Conservation (phyloP, 2,797 vertebrate genomes). For the Neostethus bicornis region DNA sequence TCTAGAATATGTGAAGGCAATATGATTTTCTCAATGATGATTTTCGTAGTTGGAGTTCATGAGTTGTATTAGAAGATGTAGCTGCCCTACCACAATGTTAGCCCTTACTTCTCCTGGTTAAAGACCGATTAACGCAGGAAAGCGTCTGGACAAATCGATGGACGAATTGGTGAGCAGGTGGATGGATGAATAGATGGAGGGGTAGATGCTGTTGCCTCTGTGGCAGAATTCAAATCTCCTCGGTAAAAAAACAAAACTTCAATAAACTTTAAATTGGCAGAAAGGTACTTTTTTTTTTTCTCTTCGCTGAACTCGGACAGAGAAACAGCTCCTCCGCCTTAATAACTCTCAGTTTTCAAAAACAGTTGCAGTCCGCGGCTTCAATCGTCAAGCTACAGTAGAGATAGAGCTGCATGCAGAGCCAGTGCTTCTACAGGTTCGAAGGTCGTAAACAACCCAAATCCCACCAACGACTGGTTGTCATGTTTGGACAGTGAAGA, state of each 20-base stretch:
- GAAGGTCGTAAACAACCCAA: constrained; percentile 43
- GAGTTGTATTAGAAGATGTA: constrained; percentile 75
- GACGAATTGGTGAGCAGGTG: constrained; percentile 18
- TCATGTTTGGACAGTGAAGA: constrained; percentile 48
- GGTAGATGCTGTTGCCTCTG: constrained; percentile 43
- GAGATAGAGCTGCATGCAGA: constrained; percentile 72
- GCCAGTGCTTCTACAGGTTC: constrained; percentile 61
- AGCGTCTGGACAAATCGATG: constrained; percentile 65
- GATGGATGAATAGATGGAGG: constrained; percentile 27
- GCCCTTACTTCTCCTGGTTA: constrained; percentile 84
- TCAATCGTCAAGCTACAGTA: constrained; percentile 69
- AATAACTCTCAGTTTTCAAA: constrained; percentile 56
- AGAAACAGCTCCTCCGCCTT: constrained; percentile 41
- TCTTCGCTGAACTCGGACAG: constrained; percentile 67
- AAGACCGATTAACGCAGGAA: constrained; percentile 73
- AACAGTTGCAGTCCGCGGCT: constrained; percentile 72
- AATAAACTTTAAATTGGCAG: constrained; percentile 63
- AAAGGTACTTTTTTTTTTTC: constrained; percentile 72
- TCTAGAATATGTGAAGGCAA: constrained; percentile 72
- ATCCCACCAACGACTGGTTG: constrained; percentile 47
- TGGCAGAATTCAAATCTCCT: constrained; percentile 46
- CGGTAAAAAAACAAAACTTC: constrained; percentile 45
- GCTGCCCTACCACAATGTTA: constrained; percentile 85
- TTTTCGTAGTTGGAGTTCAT: constrained; percentile 65
- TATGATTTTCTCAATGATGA: constrained; percentile 76